Evolutionary conservation across 2,113 vertebrate genomes (phyloP).

Genomic region (Pelecanoides urinatrix): DNA sequence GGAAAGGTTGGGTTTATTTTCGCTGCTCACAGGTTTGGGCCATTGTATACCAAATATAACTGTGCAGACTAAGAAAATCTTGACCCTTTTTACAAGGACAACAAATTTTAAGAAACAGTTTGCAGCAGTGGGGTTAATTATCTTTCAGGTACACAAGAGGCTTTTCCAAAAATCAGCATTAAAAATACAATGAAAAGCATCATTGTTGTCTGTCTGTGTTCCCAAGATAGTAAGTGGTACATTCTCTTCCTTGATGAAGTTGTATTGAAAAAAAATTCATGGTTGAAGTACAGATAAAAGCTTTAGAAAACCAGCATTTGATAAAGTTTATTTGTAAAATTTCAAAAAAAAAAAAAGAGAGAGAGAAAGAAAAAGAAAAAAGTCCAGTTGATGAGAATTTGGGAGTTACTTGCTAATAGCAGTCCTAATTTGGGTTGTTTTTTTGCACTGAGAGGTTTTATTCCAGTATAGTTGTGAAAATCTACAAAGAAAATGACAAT

Average conservation of each 20-base stretch:
- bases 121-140: neutral
- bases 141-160: neutral
- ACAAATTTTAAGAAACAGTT: neutral
- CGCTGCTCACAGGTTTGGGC: neutral
- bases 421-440: neutral
- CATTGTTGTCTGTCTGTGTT: neutral
- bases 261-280: neutral
- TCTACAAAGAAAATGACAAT: neutral
- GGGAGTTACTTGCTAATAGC: neutral
- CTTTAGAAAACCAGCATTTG: neutral
- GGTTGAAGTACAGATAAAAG: neutral
- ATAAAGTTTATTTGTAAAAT: neutral
- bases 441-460: neutral
- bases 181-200: neutral
- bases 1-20: neutral
- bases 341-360: neutral
- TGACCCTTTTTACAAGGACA: neutral
- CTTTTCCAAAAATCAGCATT: neutral
- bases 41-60: neutral
- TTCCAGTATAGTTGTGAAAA: neutral
- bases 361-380: neutral
- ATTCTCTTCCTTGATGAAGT: neutral
- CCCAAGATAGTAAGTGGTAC: neutral
- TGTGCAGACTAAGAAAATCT: neutral
- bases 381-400: neutral